A percentile compares a stretch with the other conserved stretches of the same genome.
phyloP scores from a whole-genome alignment of 2,113 vertebrate genomes.

The Mandrillus leucophaeus region DNA sequence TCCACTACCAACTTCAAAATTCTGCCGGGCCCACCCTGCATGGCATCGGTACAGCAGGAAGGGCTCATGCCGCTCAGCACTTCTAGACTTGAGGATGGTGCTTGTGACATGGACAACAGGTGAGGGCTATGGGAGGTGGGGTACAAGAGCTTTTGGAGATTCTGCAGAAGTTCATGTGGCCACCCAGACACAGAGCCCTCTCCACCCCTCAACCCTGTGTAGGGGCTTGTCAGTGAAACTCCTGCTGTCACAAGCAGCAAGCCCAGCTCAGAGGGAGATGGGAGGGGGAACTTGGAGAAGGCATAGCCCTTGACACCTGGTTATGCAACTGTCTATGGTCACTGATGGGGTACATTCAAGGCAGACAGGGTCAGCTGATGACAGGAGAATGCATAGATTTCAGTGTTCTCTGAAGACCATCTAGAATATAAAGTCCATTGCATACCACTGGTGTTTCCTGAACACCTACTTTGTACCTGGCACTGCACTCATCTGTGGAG shows the following conservation, averaged over 20 bases:
- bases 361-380: rapidly evolving
- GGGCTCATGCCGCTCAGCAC: rapidly evolving
- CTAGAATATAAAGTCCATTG: neutral
- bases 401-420: neutral
- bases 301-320: neutral
- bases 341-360: neutral
- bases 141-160: neutral
- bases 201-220: rapidly evolving
- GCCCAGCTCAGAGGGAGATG: neutral
- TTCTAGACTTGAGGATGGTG: neutral
- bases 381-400: neutral
- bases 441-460: neutral
- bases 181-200: neutral
- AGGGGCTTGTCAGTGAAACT: neutral
- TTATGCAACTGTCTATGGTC: neutral
- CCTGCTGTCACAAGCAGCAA: neutral
- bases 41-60: no score
- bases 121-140: neutral
- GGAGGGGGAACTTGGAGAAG: neutral
- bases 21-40: rapidly evolving
- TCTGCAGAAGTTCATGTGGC: neutral
- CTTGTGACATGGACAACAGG: neutral
- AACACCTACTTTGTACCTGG: neutral
- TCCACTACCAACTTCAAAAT: neutral
- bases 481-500: rapidly evolving